These are phyloP conservation scores for Phasia obesa DNA, from an alignment of 2,888 invertebrate species.

Conservation along the genomic window DNA sequence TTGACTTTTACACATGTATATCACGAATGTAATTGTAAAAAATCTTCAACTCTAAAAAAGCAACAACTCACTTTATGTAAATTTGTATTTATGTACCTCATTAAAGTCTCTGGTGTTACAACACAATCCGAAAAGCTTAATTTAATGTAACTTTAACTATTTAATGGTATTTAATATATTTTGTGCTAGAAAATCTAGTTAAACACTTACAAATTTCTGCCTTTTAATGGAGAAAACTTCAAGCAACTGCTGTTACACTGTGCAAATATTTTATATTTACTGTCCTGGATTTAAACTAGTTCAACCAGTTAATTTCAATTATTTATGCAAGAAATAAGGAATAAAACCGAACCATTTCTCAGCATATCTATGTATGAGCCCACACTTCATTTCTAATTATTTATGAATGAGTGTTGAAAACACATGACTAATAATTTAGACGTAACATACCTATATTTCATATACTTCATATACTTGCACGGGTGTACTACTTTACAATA, in stretches of 20 bases:
- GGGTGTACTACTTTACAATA: constrained; percentile 48
- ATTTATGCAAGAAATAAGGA: constrained; percentile 23
- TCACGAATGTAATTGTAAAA: too few species aligned
- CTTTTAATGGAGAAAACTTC: constrained; percentile 20
- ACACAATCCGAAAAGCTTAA: too few species aligned
- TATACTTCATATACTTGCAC: not conserved
- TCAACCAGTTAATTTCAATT: constrained; percentile 59
- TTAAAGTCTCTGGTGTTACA: too few species aligned
- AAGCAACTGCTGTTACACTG: constrained; percentile 3
- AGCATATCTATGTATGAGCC: not conserved
- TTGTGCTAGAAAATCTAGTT: not conserved
- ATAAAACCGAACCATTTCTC: constrained; percentile 28
- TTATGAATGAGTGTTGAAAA: constrained; percentile 2
- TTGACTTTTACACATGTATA: too few species aligned
- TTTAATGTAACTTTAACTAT: not conserved
- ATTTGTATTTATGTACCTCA: too few species aligned
- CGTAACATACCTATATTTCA: constrained; percentile 2
- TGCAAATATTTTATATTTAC: constrained; percentile 44
- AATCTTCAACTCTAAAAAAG: too few species aligned
- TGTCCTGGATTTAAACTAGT: constrained; percentile 50
- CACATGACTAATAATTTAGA: not conserved
- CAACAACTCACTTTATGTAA: too few species aligned
- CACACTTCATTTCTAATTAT: not conserved
- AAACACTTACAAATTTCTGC: constrained; percentile 3
- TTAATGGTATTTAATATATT: not conserved